Evolutionary conservation across 2,797 vertebrate genomes (phyloP).

Genomic region (Oryzias sinensis): DNA sequence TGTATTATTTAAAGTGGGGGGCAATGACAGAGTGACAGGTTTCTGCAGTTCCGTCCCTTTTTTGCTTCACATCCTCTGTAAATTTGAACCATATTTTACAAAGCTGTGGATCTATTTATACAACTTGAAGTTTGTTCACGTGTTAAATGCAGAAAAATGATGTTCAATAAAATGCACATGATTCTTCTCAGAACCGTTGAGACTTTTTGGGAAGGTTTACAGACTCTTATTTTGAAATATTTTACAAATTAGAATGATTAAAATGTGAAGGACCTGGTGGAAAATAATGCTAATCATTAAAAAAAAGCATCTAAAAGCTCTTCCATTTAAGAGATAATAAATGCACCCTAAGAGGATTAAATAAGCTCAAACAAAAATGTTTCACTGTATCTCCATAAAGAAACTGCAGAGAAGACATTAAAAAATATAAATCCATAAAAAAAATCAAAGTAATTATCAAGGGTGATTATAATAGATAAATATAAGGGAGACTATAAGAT

Average conservation of each 20-base stretch:
- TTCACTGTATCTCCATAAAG: too few relatives aligned
- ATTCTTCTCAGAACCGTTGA: slow-evolving; percentile 63
- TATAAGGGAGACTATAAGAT: too few relatives aligned
- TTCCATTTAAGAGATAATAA: neutral
- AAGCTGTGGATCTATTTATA: slow-evolving; percentile 75
- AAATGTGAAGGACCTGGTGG: too few relatives aligned
- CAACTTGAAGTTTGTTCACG: slow-evolving; percentile 67
- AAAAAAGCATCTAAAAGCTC: too few relatives aligned
- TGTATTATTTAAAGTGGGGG: slow-evolving; percentile 61
- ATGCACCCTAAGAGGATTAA: neutral
- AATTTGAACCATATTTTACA: slow-evolving; percentile 72
- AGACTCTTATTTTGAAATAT: neutral
- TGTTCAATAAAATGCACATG: slow-evolving; percentile 74
- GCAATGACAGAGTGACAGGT: slow-evolving; percentile 62
- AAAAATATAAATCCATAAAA: too few relatives aligned
- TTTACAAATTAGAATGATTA: too few relatives aligned
- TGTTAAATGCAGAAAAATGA: slow-evolving; percentile 63
- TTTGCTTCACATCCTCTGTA: slow-evolving; percentile 67
- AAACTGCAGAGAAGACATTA: too few relatives aligned
- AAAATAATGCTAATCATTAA: too few relatives aligned
- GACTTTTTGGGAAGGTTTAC: too few relatives aligned
- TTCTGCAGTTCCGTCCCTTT: slow-evolving; percentile 39
- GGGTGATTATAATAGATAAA: too few relatives aligned
- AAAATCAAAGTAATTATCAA: too few relatives aligned
- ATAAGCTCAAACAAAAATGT: too few relatives aligned